phyloP scores from a whole-genome alignment of 2,113 vertebrate species.

The Malurus elegans region DNA sequence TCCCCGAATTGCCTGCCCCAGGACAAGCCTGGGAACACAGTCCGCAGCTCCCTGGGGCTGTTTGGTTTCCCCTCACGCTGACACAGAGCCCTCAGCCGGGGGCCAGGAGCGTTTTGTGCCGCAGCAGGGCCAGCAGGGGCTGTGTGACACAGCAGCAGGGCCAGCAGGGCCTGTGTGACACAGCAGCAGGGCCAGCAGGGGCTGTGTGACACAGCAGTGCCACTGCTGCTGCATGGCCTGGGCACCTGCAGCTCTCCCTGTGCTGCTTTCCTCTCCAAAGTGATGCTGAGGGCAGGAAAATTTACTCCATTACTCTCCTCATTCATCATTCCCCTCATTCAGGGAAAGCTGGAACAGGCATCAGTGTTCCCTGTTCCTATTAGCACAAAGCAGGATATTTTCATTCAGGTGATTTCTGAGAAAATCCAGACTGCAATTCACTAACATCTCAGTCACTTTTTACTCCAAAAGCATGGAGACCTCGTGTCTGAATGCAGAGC shows the following conservation, averaged over 20 bases:
- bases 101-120: background rate
- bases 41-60: accelerated
- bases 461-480: background rate
- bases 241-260: background rate
- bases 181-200: background rate
- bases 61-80: background rate
- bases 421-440: background rate
- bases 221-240: background rate
- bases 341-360: background rate
- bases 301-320: background rate
- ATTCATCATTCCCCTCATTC: background rate
- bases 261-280: background rate
- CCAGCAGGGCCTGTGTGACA: background rate
- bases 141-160: background rate
- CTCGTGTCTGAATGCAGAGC: background rate
- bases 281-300: background rate
- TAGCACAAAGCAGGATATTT: background rate
- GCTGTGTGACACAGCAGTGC: background rate
- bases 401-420: background rate
- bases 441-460: background rate
- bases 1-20: background rate
- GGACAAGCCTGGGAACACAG: background rate
- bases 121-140: background rate
- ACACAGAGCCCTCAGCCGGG: background rate
- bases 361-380: background rate